These are phyloP conservation scores for Drosophila sucinea DNA, from an alignment of 1,140 invertebrate genomes.

Conservation along the genomic window DNA sequence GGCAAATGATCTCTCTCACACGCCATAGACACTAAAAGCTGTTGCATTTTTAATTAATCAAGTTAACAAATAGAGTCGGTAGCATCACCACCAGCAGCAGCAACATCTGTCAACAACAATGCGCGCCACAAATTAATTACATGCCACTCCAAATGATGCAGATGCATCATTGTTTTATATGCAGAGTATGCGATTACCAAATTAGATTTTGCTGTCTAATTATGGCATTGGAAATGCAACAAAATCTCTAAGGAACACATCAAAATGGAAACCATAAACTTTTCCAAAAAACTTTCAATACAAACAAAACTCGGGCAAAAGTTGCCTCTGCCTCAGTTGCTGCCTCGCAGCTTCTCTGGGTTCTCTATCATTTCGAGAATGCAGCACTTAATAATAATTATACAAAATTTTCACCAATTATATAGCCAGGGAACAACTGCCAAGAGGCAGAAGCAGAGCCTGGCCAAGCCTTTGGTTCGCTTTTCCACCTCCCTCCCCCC, in stretches of 20 bases:
- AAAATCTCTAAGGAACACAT: conserved; percentile 32
- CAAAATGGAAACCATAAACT: conserved; percentile 32
- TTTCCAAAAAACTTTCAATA: conserved; percentile 43
- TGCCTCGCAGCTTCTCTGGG: background rate
- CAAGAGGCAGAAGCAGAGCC: conserved; percentile 36
- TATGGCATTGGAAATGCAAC: conserved; percentile 71
- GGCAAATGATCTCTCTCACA: conserved; percentile 27
- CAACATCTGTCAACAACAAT: conserved; percentile 59
- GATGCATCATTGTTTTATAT: conserved; percentile 51
- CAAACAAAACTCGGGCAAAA: conserved; percentile 52
- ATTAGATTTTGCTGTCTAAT: conserved; percentile 73
- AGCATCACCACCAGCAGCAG: conserved; percentile 7
- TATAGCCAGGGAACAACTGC: conserved; percentile 35
- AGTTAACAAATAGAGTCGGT: conserved; percentile 47
- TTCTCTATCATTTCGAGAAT: conserved; percentile 25
- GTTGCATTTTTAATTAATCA: conserved; percentile 59
- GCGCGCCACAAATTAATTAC: conserved; percentile 71
- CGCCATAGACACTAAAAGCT: conserved; percentile 44
- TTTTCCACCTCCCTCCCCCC: conserved; percentile 24
- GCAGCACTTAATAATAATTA: conserved; percentile 77
- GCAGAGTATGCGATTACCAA: conserved; percentile 61
- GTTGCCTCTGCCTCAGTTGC: background rate
- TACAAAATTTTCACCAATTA: conserved; percentile 78
- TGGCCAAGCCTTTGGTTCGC: conserved; percentile 40
- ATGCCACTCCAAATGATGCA: conserved; percentile 25